Evolutionary conservation across 2,888 invertebrate genomes (phyloP), one percentile per base, ranked within the genome.

Genomic region (Escarpia spicata): DNA sequence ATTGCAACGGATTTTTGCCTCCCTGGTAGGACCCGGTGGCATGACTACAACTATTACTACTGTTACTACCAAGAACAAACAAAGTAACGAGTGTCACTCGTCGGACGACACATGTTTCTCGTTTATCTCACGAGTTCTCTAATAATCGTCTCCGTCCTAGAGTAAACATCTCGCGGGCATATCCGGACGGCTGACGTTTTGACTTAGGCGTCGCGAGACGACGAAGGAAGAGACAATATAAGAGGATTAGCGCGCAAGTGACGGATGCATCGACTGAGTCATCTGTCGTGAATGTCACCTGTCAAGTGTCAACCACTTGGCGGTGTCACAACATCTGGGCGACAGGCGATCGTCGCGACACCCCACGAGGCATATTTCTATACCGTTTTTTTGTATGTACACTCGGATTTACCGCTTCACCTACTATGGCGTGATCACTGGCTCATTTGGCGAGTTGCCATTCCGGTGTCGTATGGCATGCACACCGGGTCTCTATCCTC

Each of bases 271-370:
- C 75, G 75, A n/a, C 75, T 75, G 75, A 75, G 75, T 75, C 75
- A 75, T 75, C 75, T 26, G 75, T 75, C 75, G 75, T 75, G 75
- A 75, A 75, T 75, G 75, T 75, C 75, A 75, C 75, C 75, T 75
- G 75, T 75, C 75, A 75, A 75, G 75, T 75, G 75, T 75, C 75
- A 75, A 75, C 75, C 75, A 75, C 75, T 75, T 75, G 75, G 75
- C 75, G 75, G 75, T 75, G 75, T 75, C 75, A 75, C 75, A 75
- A 75, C 75, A 75, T 75, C 75, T 75, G 75, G 75, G n/a, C 75
- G 75, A 75, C 75, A 75, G 75, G 26, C 75, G 75, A 75, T 75
- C 75, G 75, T 75, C n/a, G 19, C 75, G 75, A 75, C 75, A 75
- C 75, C 75, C 75, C 75, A 75, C 75, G 75, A 75, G n/a, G 75